Conservation (phyloP, 2,797 vertebrate genomes). For the Crotalus adamanteus region DNA sequence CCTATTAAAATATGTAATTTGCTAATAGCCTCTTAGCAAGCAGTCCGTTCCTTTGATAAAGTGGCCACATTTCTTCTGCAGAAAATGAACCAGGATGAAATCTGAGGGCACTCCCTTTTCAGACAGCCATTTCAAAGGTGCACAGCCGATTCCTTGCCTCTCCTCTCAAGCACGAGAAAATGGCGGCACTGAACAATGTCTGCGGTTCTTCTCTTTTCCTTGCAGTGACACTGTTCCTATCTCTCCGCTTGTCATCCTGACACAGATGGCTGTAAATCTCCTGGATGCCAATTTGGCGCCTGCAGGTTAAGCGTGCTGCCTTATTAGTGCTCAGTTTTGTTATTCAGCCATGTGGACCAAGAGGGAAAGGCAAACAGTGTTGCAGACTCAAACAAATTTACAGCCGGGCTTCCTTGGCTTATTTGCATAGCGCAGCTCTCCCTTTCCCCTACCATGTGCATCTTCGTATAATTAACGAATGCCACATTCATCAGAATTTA, state of each 20-base stretch:
- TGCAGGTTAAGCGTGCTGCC: background rate
- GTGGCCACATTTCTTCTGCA: background rate
- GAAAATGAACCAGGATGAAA: slow-evolving; percentile 31
- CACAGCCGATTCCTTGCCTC: slow-evolving; percentile 13
- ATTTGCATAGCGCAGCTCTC: slow-evolving; percentile 16
- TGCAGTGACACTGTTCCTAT: background rate
- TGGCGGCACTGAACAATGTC: background rate
- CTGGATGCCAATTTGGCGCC: background rate
- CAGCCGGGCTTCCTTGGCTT: background rate
- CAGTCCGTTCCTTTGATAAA: background rate
- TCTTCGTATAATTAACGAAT: slow-evolving; percentile 67
- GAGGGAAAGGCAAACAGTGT: slow-evolving; percentile 18
- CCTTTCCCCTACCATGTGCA: background rate
- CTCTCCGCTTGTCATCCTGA: rapidly evolving
- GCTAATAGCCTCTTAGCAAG: slow-evolving; percentile 30
- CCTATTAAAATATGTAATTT: slow-evolving; percentile 13
- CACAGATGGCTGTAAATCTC: slow-evolving; percentile 5
- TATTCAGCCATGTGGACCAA: background rate
- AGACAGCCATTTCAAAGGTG: slow-evolving; percentile 37
- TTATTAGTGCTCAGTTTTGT: background rate
- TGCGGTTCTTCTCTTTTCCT: background rate
- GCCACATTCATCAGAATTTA: slow-evolving; percentile 60
- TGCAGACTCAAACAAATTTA: background rate
- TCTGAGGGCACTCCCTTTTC: background rate
- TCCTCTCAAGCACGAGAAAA: slow-evolving; percentile 48